phyloP scores from a whole-genome alignment of 2,888 invertebrate species.

The Cephonodes hylas region DNA sequence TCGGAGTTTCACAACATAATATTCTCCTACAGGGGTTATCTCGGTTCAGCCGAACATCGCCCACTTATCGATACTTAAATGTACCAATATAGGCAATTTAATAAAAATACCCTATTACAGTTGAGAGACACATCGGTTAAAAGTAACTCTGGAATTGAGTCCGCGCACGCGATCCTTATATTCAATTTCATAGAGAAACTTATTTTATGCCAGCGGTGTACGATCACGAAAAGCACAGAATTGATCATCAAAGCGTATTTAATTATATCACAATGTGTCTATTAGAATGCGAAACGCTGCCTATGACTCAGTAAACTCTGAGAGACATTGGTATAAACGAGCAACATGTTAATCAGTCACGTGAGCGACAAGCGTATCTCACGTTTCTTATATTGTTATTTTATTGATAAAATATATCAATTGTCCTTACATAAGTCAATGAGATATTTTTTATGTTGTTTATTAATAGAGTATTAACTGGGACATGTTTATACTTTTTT shows the following conservation, averaged over 20 bases:
- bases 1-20: slow-evolving; percentile 47
- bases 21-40: slow-evolving; percentile 64
- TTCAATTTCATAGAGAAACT: slow-evolving; percentile 75
- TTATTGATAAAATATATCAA: neutral
- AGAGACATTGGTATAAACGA: neutral
- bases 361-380: neutral
- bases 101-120: slow-evolving; percentile 57
- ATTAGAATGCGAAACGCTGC: neutral
- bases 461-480: neutral
- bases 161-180: slow-evolving; percentile 64
- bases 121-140: slow-evolving; percentile 65
- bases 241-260: slow-evolving; percentile 44
- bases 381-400: neutral
- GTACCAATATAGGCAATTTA: slow-evolving; percentile 64
- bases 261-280: slow-evolving; percentile 13
- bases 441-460: neutral
- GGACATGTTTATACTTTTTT: neutral
- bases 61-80: slow-evolving; percentile 54
- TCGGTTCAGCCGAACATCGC: slow-evolving; percentile 45
- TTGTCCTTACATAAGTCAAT: neutral
- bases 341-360: neutral
- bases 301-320: neutral
- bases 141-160: slow-evolving; percentile 56
- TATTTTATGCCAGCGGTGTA: slow-evolving; percentile 59
- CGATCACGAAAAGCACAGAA: slow-evolving; percentile 58